phyloP scores from a whole-genome alignment of 2,113 vertebrate genomes.

The Hydropotes inermis region DNA sequence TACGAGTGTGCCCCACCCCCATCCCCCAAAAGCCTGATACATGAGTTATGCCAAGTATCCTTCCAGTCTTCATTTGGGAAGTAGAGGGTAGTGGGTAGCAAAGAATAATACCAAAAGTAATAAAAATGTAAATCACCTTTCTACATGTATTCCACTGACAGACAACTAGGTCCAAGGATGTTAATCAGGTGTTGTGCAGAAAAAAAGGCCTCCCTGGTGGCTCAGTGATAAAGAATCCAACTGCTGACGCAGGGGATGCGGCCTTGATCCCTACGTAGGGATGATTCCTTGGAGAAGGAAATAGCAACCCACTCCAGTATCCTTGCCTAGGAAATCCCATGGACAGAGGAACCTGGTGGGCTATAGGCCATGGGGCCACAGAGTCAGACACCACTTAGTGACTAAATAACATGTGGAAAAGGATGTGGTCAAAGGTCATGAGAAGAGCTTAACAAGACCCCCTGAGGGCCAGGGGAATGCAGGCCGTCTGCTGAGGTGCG shows the following conservation, averaged over 20 bases:
- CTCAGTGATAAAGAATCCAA: background rate
- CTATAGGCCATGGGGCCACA: background rate
- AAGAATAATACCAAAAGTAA: background rate
- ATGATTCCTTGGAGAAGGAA: background rate
- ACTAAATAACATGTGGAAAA: background rate
- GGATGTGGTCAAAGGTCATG: rapidly evolving
- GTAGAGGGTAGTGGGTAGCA: background rate
- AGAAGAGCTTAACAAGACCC: background rate
- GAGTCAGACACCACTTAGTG: background rate
- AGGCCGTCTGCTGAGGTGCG: background rate
- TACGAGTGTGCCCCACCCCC: background rate
- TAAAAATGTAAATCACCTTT: background rate
- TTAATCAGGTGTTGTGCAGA: rapidly evolving
- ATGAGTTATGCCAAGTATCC: rapidly evolving
- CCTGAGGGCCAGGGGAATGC: rapidly evolving
- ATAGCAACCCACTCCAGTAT: background rate
- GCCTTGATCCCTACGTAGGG: background rate
- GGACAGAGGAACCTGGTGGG: background rate
- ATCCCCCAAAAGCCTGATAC: background rate
- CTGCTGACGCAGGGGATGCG: background rate
- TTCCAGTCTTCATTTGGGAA: background rate
- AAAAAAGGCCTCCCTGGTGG: background rate
- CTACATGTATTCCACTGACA: background rate
- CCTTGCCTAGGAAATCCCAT: background rate
- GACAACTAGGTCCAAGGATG: background rate